Evolutionary conservation across 2,797 vertebrate species (phyloP).

Genomic region (Sebastes trivittatus): DNA sequence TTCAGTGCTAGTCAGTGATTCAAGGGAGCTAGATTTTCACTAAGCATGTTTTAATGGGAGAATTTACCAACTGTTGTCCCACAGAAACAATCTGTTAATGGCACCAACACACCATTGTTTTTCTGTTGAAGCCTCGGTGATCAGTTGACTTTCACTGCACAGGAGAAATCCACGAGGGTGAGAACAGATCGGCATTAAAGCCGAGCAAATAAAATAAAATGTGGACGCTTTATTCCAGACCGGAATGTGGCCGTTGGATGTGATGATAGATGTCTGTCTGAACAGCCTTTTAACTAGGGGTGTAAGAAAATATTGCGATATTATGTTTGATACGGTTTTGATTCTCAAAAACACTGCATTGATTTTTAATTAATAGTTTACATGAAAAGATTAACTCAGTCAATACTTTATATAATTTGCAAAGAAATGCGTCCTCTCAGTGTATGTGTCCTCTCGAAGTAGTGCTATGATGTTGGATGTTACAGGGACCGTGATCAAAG

Average conservation of each 20-base stretch:
- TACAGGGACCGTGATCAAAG: too few relatives aligned
- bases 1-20: neutral
- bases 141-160: neutral
- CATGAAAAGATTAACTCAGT: too few relatives aligned
- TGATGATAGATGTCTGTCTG: neutral
- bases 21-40: neutral
- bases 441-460: too few relatives aligned
- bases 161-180: neutral
- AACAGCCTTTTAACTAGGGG: neutral
- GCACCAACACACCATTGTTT: neutral
- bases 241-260: neutral
- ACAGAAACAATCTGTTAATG: neutral
- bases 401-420: too few relatives aligned
- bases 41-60: neutral
- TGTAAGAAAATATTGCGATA: too few relatives aligned
- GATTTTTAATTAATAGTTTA: too few relatives aligned
- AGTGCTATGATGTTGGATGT: too few relatives aligned
- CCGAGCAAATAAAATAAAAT: neutral
- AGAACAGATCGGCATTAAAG: neutral
- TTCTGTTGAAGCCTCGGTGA: neutral
- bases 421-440: too few relatives aligned
- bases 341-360: too few relatives aligned
- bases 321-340: too few relatives aligned
- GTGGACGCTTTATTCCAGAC: neutral
- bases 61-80: neutral